A percentile compares a stretch with the other conserved stretches of the same genome.
phyloP scores from a whole-genome alignment of 2,888 invertebrate species.

The Sisyra terminalis region DNA sequence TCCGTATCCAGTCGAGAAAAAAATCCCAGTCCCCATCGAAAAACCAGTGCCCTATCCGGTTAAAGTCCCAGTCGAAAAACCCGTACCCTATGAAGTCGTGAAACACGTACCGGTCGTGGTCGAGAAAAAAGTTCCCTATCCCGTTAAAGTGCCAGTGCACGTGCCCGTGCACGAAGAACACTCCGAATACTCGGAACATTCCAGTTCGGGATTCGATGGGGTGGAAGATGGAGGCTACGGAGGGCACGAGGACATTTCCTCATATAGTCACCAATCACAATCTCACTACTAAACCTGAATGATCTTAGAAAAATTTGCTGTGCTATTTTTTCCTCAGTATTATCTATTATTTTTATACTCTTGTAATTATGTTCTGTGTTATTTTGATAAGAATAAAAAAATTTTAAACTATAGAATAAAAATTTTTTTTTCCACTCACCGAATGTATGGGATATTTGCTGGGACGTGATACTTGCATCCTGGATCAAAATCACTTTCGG shows the following conservation, averaged over 20 bases:
- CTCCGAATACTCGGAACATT: slow-evolving; percentile 10
- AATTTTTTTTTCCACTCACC: slow-evolving; percentile 39
- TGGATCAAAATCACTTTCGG: slow-evolving; percentile 80
- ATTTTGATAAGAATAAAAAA: not conserved
- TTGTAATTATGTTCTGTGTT: slow-evolving; percentile 12
- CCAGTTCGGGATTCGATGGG: slow-evolving; percentile 18
- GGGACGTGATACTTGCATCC: slow-evolving; percentile 88
- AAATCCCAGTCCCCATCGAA: slow-evolving; percentile 48
- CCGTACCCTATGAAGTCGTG: slow-evolving; percentile 38
- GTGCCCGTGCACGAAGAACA: slow-evolving; percentile 35
- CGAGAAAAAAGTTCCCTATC: slow-evolving; percentile 46
- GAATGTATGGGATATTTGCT: slow-evolving; percentile 76
- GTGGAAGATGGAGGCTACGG: slow-evolving; percentile 16
- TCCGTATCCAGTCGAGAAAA: slow-evolving; percentile 51
- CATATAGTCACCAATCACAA: slow-evolving; percentile 12
- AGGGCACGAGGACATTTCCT: slow-evolving; percentile 10
- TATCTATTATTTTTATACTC: slow-evolving; percentile 10
- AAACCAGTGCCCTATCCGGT: slow-evolving; percentile 48
- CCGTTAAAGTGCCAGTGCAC: slow-evolving; percentile 51
- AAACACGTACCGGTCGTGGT: slow-evolving; percentile 24
- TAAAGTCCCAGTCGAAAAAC: slow-evolving; percentile 42
- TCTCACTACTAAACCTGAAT: not conserved
- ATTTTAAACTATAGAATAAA: slow-evolving; percentile 3
- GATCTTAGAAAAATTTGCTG: slow-evolving; percentile 10
- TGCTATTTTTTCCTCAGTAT: slow-evolving; percentile 15